phyloP scores from a whole-genome alignment of 2,113 vertebrate species.

The Apus apus region DNA sequence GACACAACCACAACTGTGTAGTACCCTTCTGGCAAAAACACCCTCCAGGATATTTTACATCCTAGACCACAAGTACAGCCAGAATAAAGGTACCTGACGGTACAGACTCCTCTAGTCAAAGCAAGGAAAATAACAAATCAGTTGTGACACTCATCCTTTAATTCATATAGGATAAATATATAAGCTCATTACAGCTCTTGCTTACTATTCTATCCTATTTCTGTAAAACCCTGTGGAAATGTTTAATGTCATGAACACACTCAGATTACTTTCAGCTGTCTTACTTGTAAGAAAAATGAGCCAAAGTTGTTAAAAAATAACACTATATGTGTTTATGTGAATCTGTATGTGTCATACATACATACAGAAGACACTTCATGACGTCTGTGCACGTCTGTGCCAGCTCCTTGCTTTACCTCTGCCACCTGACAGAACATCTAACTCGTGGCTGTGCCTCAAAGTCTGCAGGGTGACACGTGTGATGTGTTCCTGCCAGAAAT shows the following conservation, averaged over 20 bases:
- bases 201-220: conserved; percentile 40
- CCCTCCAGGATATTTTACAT: not conserved
- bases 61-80: not conserved
- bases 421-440: not conserved
- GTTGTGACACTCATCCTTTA: conserved; percentile 41
- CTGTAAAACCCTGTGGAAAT: conserved; percentile 34
- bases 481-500: not conserved
- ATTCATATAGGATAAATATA: conserved; percentile 53
- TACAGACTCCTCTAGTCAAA: not conserved
- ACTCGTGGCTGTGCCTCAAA: not conserved
- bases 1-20: rapidly evolving
- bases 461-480: not conserved
- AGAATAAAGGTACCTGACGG: not conserved
- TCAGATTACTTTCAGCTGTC: conserved; percentile 38
- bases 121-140: conserved; percentile 21
- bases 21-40: not conserved
- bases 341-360: not conserved
- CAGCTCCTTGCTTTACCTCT: conserved; percentile 16
- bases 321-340: not conserved
- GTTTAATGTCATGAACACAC: conserved; percentile 27
- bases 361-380: not conserved
- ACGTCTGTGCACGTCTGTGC: not conserved
- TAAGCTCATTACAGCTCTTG: conserved; percentile 58
- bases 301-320: not conserved
- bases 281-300: not conserved